Conservation (phyloP, 2,797 vertebrate species). For the Halcyon badia region DNA sequence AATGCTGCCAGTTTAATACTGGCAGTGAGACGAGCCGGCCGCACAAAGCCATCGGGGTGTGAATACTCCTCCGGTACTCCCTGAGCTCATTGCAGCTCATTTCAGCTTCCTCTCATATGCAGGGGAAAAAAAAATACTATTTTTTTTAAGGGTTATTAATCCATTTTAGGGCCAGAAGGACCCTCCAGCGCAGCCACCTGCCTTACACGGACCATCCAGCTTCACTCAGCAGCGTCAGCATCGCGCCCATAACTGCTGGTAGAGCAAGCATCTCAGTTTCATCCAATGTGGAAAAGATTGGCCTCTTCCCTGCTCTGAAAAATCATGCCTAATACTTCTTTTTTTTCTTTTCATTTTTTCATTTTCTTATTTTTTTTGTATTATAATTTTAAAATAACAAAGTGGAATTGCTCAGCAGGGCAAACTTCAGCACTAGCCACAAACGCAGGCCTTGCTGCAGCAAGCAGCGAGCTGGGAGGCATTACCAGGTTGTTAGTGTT, state of each 20-base stretch:
- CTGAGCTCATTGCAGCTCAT: neutral
- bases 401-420: neutral
- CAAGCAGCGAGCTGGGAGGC: neutral
- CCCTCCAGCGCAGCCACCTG: neutral
- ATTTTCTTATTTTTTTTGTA: too few species aligned
- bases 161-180: neutral
- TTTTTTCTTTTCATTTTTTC: too few species aligned
- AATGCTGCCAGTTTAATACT: neutral
- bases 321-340: neutral
- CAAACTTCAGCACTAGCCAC: neutral
- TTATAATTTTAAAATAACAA: neutral
- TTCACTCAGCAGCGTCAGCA: neutral
- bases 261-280: neutral
- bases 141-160: neutral
- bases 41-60: neutral
- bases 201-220: neutral
- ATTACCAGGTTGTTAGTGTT: neutral
- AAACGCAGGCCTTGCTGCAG: neutral
- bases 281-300: neutral
- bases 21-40: neutral
- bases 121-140: neutral
- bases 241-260: accelerated
- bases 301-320: neutral
- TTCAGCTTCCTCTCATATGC: neutral
- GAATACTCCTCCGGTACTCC: neutral